Percentiles rank a stretch among this genome's conserved stretches.
These are phyloP conservation scores for Acridotheres tristis DNA, from an alignment of 2,797 vertebrate species.

Conservation along the genomic window DNA sequence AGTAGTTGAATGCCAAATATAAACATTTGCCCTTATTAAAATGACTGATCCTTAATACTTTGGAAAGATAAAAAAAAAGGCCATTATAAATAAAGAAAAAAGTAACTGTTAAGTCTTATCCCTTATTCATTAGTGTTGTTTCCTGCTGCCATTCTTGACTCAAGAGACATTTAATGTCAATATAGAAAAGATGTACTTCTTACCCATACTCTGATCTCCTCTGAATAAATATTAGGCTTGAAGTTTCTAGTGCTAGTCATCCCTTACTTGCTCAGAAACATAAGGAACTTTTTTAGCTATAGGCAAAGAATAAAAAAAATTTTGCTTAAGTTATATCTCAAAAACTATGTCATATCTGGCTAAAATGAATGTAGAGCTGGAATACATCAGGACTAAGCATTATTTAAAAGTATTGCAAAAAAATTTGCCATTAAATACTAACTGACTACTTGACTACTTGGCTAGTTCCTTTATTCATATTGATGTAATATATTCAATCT, in stretches of 20 bases:
- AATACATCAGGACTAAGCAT: background rate
- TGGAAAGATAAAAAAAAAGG: accelerated
- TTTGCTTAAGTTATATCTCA: background rate
- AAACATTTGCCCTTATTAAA: background rate
- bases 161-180: background rate
- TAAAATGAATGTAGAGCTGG: background rate
- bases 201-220: background rate
- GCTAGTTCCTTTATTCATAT: background rate
- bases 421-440: background rate
- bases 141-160: background rate
- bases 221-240: background rate
- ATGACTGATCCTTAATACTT: background rate
- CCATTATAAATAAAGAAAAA: background rate
- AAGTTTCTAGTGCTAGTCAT: background rate
- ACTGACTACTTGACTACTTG: background rate
- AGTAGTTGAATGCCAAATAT: background rate
- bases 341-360: background rate
- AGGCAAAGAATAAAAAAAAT: background rate
- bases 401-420: background rate
- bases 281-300: background rate
- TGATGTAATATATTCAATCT: background rate
- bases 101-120: background rate
- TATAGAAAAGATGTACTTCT: background rate
- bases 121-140: background rate
- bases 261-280: background rate